Base-by-base conservation (phyloP, 2,888 invertebrate genomes). In the Euproctis similis region DNA sequence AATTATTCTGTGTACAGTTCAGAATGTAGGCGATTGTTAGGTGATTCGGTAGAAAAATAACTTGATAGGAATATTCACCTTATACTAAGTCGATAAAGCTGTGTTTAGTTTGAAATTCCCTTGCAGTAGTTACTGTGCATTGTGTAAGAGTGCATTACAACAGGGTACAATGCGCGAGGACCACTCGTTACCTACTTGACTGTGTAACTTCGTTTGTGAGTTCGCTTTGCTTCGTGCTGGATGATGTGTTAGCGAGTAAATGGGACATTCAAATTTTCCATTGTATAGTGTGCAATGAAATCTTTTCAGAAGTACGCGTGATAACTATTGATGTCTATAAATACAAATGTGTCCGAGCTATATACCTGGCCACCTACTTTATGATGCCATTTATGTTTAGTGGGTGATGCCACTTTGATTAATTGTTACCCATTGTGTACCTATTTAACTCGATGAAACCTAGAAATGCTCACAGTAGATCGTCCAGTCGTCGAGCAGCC, bases 121-220 rank as follows among this genome's bases (percentile, higher is more conserved):
- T 9, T 36, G 30, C 7, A n/a, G 24, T 31, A 19, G 14, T 34
- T 37, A 39, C 31, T 24, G 37, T 53, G 36, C 40, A 48, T 42
- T 49, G 53, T 48, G 45, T 49, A 28, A 39, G 45, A 46, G 46
- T 47, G 66, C 62, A 61, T 61, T 50, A 53, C 57, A 62, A 53
- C 61, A 53, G 55, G 59, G 64, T 59, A 69, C 63, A 67, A 70
- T 70, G 58, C 39, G 66, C 58, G 64, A 64, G 68, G 68, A 70
- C 73, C 75, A 75, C 80, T 78, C 80, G 80, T 80, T 80, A 74
- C 72, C 70, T 72, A 81, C 82, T 82, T 80, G 82, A 81, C 82
- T 81, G 75, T 76, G 71, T 81, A 82, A 82, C 81, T 81, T 80
- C 77, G 72, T 82, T 82, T 78, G 73, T 60, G 64, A 69, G 65